Percentiles rank a stretch among this genome's conserved stretches.
Evolutionary conservation across 2,888 invertebrate genomes (phyloP).

Genomic region (Elysia crispata): DNA sequence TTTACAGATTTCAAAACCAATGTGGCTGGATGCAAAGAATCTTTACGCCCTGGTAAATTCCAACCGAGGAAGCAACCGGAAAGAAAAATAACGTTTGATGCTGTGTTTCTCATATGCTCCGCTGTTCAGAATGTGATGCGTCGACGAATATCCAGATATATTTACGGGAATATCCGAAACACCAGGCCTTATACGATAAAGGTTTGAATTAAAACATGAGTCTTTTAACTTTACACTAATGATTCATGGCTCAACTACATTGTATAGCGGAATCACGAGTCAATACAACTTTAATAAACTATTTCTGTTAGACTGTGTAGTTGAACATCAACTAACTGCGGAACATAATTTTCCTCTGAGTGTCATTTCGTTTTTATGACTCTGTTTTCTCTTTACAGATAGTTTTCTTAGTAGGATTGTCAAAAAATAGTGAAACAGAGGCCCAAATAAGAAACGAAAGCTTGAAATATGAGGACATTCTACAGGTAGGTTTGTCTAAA

Average conservation of each 20-base stretch:
- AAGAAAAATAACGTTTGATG: neutral
- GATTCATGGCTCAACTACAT: too few species aligned
- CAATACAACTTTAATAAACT: too few species aligned
- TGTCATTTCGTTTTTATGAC: too few species aligned
- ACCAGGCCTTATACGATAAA: neutral
- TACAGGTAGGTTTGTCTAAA: slow-evolving; percentile 20
- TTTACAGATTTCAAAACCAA: too few species aligned
- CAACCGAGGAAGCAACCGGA: too few species aligned
- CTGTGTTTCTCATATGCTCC: neutral
- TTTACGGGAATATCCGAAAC: neutral
- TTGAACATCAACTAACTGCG: too few species aligned
- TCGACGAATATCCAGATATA: neutral
- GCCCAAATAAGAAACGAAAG: slow-evolving; percentile 35
- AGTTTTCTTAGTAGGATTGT: slow-evolving; percentile 32
- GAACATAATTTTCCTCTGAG: too few species aligned
- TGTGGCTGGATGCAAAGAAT: too few species aligned
- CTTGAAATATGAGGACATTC: slow-evolving; percentile 35
- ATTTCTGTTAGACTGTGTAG: too few species aligned
- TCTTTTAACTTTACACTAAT: too few species aligned
- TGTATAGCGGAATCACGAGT: too few species aligned
- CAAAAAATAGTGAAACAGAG: slow-evolving; percentile 2
- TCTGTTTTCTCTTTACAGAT: slow-evolving; percentile 20
- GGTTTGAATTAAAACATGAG: neutral
- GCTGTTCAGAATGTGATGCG: neutral
- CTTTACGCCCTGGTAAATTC: too few species aligned